Conservation (phyloP, 1,140 invertebrate species). For the Leptestheria dahalacensis region DNA sequence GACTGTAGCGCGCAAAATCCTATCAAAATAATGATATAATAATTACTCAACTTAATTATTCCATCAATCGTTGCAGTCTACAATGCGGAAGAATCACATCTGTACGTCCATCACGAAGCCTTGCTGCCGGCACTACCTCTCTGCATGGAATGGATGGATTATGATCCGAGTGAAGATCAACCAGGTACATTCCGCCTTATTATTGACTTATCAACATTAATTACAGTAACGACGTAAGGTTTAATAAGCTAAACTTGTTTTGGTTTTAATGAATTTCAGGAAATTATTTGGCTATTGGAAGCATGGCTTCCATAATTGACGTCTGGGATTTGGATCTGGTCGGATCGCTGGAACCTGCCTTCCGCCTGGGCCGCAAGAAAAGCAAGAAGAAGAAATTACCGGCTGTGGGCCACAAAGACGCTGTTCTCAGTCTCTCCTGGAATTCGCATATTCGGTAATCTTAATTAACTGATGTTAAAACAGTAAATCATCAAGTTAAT, state of each 20-base stretch:
- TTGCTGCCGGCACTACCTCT: constrained; percentile 73
- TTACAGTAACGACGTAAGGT: no score
- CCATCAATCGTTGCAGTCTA: constrained; percentile 46
- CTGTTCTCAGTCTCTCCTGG: constrained; percentile 83
- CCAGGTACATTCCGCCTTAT: constrained; percentile 40
- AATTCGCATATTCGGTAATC: constrained; percentile 48
- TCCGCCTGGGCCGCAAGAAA: constrained; percentile 58
- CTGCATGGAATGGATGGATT: constrained; percentile 82
- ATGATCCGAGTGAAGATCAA: constrained; percentile 47
- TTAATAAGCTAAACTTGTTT: no score
- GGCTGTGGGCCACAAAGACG: constrained; percentile 68
- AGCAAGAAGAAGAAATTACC: constrained; percentile 47
- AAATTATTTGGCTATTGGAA: constrained; percentile 80
- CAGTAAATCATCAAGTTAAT: background rate
- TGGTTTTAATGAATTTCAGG: constrained; percentile 37
- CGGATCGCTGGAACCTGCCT: constrained; percentile 71
- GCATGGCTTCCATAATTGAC: constrained; percentile 78
- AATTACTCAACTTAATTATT: background rate
- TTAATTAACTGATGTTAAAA: background rate
- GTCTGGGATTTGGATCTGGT: constrained; percentile 92
- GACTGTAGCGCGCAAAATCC: no score
- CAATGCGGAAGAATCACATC: constrained; percentile 68
- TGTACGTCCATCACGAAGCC: constrained; percentile 89
- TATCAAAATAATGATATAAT: no score
- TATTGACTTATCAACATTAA: background rate